These are phyloP conservation scores for Zygothrica quintamaculata DNA, from an alignment of 2,888 invertebrate genomes.

Conservation along the genomic window DNA sequence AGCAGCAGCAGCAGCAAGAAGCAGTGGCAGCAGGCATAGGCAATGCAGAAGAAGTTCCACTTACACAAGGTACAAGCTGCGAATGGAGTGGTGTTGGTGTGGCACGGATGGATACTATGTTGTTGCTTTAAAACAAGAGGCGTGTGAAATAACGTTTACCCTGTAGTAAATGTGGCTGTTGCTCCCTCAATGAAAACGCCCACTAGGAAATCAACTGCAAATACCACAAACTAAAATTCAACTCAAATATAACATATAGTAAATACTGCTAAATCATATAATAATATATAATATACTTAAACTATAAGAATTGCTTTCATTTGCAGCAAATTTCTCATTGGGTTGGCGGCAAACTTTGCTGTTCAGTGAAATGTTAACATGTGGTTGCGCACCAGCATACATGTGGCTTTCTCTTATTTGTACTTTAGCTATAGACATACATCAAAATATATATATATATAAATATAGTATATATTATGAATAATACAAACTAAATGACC, in stretches of 20 bases:
- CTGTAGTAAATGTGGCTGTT: constrained; percentile 49
- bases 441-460: constrained; percentile 7
- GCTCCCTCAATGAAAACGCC: no score
- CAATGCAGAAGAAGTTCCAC: constrained; percentile 11
- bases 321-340: constrained; percentile 30
- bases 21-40: constrained; percentile 43
- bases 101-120: constrained; percentile 6
- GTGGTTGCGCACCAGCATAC: constrained; percentile 30
- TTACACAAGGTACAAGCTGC: neutral
- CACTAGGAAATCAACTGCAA: constrained; percentile 34
- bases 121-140: constrained; percentile 67
- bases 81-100: neutral
- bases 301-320: no score
- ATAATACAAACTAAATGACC: constrained; percentile 68
- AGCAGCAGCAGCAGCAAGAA: no score
- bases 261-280: no score
- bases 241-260: no score
- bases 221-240: no score
- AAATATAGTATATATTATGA: constrained; percentile 63
- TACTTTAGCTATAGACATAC: constrained; percentile 32
- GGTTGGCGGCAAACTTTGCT: constrained; percentile 22
- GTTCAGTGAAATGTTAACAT: constrained; percentile 44
- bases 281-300: no score
- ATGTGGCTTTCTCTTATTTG: constrained; percentile 53
- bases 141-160: constrained; percentile 77